Conservation (phyloP, 2,888 invertebrate species). For the Caenorhabditis angaria region DNA sequence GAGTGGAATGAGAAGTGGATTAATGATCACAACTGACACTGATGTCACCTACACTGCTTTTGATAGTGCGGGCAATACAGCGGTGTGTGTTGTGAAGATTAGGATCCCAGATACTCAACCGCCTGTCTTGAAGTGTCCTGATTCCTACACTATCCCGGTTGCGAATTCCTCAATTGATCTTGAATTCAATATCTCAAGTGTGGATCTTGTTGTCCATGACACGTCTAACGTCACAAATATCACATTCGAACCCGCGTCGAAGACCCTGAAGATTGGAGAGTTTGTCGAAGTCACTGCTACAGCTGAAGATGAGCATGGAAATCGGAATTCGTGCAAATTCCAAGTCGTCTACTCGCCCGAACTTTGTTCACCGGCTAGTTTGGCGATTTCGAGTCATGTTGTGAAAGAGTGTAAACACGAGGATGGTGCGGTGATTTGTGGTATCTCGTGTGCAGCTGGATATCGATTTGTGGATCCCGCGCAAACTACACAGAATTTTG, state of each 20-base stretch:
- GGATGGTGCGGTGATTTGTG: conserved; percentile 78
- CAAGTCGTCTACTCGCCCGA: conserved; percentile 72
- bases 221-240: conserved; percentile 68
- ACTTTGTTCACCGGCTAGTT: conserved; percentile 89
- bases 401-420: conserved; percentile 75
- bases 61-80: conserved; percentile 95
- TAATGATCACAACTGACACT: conserved; percentile 54
- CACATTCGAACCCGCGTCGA: conserved; percentile 63
- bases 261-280: conserved; percentile 52
- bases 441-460: conserved; percentile 64
- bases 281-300: conserved; percentile 57
- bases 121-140: conserved; percentile 72
- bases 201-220: conserved; percentile 69
- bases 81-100: conserved; percentile 94
- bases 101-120: conserved; percentile 74
- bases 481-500: conserved; percentile 47
- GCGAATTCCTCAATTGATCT: conserved; percentile 54
- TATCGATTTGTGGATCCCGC: conserved; percentile 64
- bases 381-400: conserved; percentile 88
- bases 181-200: conserved; percentile 66
- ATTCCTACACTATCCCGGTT: conserved; percentile 68
- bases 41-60: conserved; percentile 85
- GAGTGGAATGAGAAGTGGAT: conserved; percentile 79
- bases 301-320: conserved; percentile 69
- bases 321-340: conserved; percentile 70